Percentiles rank a stretch among this genome's conserved stretches.
phyloP scores from a whole-genome alignment of 2,888 invertebrate species.

The Stenoptilia bipunctidactyla region DNA sequence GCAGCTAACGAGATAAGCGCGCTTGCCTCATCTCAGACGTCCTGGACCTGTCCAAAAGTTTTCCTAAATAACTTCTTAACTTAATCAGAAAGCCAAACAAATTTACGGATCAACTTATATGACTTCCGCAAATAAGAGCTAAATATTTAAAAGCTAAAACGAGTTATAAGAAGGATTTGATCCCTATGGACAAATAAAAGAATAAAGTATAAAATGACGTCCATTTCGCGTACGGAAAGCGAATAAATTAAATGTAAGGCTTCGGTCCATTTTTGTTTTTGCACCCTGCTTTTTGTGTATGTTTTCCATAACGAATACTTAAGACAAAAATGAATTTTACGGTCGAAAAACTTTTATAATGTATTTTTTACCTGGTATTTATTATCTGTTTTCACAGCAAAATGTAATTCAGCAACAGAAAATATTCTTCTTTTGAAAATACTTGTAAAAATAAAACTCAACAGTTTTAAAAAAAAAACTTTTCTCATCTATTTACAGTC shows the following conservation, averaged over 20 bases:
- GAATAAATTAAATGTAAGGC: conserved; percentile 57
- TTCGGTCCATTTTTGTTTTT: conserved; percentile 43
- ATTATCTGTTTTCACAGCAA: too few species aligned
- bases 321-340: conserved; percentile 24
- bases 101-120: conserved; percentile 33
- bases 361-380: too few species aligned
- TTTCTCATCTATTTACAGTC: too few species aligned
- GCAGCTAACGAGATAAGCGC: conserved; percentile 34
- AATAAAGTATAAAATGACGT: conserved; percentile 52
- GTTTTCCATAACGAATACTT: conserved; percentile 30
- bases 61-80: conserved; percentile 37
- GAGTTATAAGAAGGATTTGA: conserved; percentile 18
- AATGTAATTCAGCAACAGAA: too few species aligned
- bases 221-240: conserved; percentile 36
- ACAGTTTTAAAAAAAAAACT: too few species aligned
- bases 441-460: too few species aligned
- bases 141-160: conserved; percentile 30
- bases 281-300: conserved; percentile 28
- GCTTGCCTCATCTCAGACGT: conserved; percentile 29
- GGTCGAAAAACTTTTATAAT: conserved; percentile 17
- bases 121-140: conserved; percentile 28
- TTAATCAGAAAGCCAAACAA: conserved; percentile 44
- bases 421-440: too few species aligned
- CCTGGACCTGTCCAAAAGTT: conserved; percentile 37
- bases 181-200: conserved; percentile 41